Evolutionary conservation across 92 coral and sea anemone genomes (phyloP), one percentile per base, ranked within the genome.

Genomic region (Hydrozoanthus gracilis): DNA sequence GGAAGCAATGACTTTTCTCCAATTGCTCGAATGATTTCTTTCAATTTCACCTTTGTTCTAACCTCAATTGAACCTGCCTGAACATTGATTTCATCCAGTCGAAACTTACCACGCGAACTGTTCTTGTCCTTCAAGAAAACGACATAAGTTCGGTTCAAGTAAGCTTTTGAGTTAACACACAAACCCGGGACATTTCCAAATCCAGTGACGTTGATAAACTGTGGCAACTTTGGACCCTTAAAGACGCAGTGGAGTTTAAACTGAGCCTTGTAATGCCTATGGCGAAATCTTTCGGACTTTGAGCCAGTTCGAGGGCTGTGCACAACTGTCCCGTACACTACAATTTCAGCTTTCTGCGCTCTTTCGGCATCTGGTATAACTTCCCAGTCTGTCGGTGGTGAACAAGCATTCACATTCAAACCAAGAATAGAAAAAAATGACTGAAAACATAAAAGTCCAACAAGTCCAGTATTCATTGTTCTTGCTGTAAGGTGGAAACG

Each of bases 281-380:
- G 88, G 47, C 75, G 86, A 60, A 49, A 77, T 18, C 84, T 78
- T 77, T 89, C 90, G 14, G 82, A 39, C 62, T 87, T 89, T 64
- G 73, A 66, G 39, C 86, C 83, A n/a, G 15, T 83, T 51, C 87
- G 83, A 44, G 95, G 95, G 50, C 96, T 93, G 69, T 83, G 89
- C 68, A 90, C 90, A 27, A 96, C 98, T 17, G 96, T 93, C 62
- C 99, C 99, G 78, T 84, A 86, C 1, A 93, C 91, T 71, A 96
- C 98, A 52, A 93, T 88, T 44, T 82, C 90, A 52, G 99, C 99
- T 62, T 90, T 87, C 70, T 82, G 46, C 5, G 94, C 99, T 87
- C 99, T 86, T 65, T 85, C 83, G 48, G 74, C 77, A 44, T 92
- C 91, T 45, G 87, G 73, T 71, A 89, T 82, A 65, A 86, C 88